A percentile compares a stretch with the other conserved stretches of the same genome.
phyloP scores from a whole-genome alignment of 2,113 vertebrate species.

The Mionectes macconnelli region DNA sequence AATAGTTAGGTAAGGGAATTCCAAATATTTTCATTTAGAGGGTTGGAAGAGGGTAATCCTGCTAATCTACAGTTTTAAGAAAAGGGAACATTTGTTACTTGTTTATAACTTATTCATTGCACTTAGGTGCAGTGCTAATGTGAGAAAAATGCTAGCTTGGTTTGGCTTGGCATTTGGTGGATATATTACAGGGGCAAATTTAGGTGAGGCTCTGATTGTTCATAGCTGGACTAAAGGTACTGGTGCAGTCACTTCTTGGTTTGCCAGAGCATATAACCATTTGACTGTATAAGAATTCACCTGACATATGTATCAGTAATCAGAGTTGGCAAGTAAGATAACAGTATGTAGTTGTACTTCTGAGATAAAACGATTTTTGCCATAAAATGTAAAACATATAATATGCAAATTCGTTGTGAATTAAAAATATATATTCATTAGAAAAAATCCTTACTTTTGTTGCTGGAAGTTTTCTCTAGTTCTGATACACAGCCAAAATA shows the following conservation, averaged over 20 bases:
- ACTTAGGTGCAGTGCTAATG: not conserved
- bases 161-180: not conserved
- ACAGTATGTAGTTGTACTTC: not conserved
- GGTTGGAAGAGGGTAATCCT: not conserved
- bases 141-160: not conserved
- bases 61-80: not conserved
- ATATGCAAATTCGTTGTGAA: not conserved
- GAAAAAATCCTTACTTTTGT: not conserved
- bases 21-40: not conserved
- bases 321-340: not conserved
- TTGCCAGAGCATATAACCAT: not conserved
- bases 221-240: not conserved
- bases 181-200: not conserved
- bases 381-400: not conserved
- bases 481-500: not conserved
- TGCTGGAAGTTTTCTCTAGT: not conserved
- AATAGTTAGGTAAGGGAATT: not conserved
- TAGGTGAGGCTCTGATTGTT: not conserved
- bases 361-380: not conserved
- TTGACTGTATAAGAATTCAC: not conserved
- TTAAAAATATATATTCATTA: not conserved
- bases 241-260: not conserved
- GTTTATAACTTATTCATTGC: not conserved
- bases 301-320: not conserved
- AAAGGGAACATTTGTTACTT: not conserved